Conservation (phyloP, 1,140 invertebrate species). For the Periplaneta americana region DNA sequence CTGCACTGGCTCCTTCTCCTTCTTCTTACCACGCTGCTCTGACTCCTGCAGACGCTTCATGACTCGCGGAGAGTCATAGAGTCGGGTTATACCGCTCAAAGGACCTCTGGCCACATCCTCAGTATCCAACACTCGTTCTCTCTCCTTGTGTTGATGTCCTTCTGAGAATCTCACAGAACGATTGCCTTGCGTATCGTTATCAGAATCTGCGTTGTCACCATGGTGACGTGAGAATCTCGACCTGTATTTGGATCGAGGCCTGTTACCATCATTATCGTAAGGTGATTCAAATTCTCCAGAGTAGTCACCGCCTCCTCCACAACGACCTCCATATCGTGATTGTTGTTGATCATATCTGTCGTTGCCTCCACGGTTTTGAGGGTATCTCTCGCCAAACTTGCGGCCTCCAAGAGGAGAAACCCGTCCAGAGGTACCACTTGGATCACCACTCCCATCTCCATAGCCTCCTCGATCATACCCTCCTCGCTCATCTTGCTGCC, state of each 20-base stretch:
- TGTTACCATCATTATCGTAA: slow-evolving; percentile 49
- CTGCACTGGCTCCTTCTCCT: slow-evolving; percentile 54
- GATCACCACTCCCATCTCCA: slow-evolving; percentile 32
- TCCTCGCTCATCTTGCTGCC: slow-evolving; percentile 59
- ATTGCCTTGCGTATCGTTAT: slow-evolving; percentile 49
- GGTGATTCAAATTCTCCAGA: slow-evolving; percentile 53
- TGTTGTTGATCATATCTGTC: slow-evolving; percentile 36
- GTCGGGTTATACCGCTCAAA: slow-evolving; percentile 81
- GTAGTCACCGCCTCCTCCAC: slow-evolving; percentile 45
- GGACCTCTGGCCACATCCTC: slow-evolving; percentile 85
- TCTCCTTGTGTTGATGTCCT: slow-evolving; percentile 48
- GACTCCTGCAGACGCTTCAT: slow-evolving; percentile 82
- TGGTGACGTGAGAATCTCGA: slow-evolving; percentile 63
- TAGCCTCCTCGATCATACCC: slow-evolving; percentile 24
- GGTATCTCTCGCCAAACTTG: slow-evolving; percentile 59
- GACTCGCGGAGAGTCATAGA: slow-evolving; percentile 82
- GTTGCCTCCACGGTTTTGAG: background rate
- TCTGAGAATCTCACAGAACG: slow-evolving; percentile 39
- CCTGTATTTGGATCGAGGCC: slow-evolving; percentile 67
- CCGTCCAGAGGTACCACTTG: slow-evolving; percentile 35
- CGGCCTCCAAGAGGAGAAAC: slow-evolving; percentile 60
- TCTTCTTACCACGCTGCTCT: slow-evolving; percentile 66
- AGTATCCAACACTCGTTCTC: slow-evolving; percentile 78
- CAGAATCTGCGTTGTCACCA: slow-evolving; percentile 49
- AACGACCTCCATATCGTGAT: slow-evolving; percentile 34